Percentiles rank a stretch among this genome's conserved stretches.
Conservation (phyloP, 2,797 vertebrate species). For the Ptychadena robeensis region DNA sequence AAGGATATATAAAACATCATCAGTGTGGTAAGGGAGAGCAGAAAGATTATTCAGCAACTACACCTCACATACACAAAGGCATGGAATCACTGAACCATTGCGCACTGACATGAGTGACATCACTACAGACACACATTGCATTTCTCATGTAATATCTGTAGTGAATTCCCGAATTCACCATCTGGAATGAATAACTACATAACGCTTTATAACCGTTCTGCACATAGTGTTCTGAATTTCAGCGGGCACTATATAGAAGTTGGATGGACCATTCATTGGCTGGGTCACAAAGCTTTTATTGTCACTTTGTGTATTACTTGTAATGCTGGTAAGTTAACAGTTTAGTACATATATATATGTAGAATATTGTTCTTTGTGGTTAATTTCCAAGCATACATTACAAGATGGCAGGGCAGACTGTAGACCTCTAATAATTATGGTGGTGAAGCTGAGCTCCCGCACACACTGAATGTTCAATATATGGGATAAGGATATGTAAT, state of each 20-base stretch:
- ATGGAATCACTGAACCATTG: neutral
- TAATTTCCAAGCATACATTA: neutral
- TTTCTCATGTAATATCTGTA: neutral
- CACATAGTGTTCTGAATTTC: neutral
- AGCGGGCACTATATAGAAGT: neutral
- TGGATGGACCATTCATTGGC: neutral
- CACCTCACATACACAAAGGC: neutral
- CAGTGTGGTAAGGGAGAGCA: neutral
- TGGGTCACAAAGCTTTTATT: neutral
- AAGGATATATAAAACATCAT: too few relatives aligned
- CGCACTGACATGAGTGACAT: neutral
- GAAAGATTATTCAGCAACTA: neutral
- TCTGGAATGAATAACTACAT: too few relatives aligned
- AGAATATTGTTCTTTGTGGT: neutral
- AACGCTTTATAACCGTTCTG: too few relatives aligned
- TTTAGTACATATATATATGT: too few relatives aligned
- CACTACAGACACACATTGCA: neutral
- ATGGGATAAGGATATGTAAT: too few relatives aligned
- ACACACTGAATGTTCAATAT: too few relatives aligned
- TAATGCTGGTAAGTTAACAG: conserved; percentile 12
- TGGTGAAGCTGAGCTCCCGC: too few relatives aligned
- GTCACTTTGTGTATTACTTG: neutral
- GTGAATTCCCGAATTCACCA: neutral
- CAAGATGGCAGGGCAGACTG: neutral
- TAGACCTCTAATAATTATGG: too few relatives aligned